A percentile compares a stretch with the other conserved stretches of the same genome.
Conservation (phyloP, 2,888 invertebrate genomes). For the Andrena marginata region DNA sequence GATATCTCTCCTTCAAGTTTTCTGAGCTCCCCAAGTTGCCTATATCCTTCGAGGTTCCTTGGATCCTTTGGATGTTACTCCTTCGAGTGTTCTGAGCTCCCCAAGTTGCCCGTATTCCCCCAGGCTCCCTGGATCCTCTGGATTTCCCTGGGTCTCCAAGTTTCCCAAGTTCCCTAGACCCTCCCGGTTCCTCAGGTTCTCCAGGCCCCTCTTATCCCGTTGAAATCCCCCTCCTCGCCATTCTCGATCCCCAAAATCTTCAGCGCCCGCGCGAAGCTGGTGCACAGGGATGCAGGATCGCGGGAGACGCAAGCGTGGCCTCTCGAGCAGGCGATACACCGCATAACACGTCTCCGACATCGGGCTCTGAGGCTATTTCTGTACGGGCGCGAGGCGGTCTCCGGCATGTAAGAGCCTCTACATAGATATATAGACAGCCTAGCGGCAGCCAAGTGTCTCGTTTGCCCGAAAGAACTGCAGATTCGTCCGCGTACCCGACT, state of each 20-base stretch:
- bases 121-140: neutral
- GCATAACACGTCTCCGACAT: constrained; percentile 69
- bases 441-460: constrained; percentile 52
- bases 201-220: neutral
- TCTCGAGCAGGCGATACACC: constrained; percentile 63
- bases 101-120: neutral
- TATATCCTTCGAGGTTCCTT: too few species aligned
- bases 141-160: neutral
- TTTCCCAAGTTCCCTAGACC: neutral
- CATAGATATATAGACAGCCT: constrained; percentile 43
- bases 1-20: too few species aligned
- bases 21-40: too few species aligned
- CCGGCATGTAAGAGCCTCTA: constrained; percentile 63
- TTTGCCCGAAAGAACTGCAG: constrained; percentile 36
- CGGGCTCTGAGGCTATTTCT: constrained; percentile 80
- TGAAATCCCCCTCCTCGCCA: neutral
- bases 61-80: too few species aligned
- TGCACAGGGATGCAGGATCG: constrained; percentile 43
- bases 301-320: constrained; percentile 62
- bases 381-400: constrained; percentile 75
- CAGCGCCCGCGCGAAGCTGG: neutral
- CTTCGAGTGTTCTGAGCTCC: too few species aligned
- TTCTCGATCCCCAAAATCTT: constrained; percentile 9
- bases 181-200: neutral
- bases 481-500: constrained; percentile 18